These are phyloP conservation scores for Antheraea mylitta DNA, from an alignment of 1,140 invertebrate species.

Conservation along the genomic window DNA sequence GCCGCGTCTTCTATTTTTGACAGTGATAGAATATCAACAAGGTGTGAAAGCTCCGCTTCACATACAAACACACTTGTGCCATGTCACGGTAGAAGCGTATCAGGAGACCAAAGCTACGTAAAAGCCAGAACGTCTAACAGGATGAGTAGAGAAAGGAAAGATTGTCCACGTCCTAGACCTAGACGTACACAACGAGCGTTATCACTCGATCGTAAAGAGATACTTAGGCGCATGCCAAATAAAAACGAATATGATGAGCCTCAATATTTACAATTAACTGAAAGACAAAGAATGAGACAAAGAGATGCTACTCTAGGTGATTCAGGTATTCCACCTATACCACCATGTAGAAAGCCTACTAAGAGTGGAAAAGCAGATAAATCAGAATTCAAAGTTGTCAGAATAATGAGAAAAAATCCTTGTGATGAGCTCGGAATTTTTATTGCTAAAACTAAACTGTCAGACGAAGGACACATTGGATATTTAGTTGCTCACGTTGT, in stretches of 20 bases:
- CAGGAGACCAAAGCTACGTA: slow-evolving; percentile 69
- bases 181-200: slow-evolving; percentile 73
- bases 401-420: slow-evolving; percentile 82
- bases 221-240: slow-evolving; percentile 73
- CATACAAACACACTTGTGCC: slow-evolving; percentile 60
- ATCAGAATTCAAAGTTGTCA: slow-evolving; percentile 81
- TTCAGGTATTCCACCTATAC: slow-evolving; percentile 71
- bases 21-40: slow-evolving; percentile 79
- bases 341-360: slow-evolving; percentile 67
- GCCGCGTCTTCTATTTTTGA: slow-evolving; percentile 84
- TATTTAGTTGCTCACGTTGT: slow-evolving; percentile 92
- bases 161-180: slow-evolving; percentile 51
- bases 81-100: slow-evolving; percentile 69
- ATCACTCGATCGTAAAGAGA: slow-evolving; percentile 78
- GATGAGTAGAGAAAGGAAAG: slow-evolving; percentile 60
- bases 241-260: slow-evolving; percentile 59
- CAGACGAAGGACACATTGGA: slow-evolving; percentile 83
- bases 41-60: slow-evolving; percentile 79
- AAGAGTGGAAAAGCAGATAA: slow-evolving; percentile 70
- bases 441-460: slow-evolving; percentile 87
- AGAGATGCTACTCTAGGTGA: slow-evolving; percentile 62
- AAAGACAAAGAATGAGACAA: slow-evolving; percentile 71
- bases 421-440: slow-evolving; percentile 90
- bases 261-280: slow-evolving; percentile 66
- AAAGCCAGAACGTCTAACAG: slow-evolving; percentile 57